These are phyloP conservation scores for Actenoides lindsayi DNA, from an alignment of 2,113 vertebrate species.

Conservation along the genomic window DNA sequence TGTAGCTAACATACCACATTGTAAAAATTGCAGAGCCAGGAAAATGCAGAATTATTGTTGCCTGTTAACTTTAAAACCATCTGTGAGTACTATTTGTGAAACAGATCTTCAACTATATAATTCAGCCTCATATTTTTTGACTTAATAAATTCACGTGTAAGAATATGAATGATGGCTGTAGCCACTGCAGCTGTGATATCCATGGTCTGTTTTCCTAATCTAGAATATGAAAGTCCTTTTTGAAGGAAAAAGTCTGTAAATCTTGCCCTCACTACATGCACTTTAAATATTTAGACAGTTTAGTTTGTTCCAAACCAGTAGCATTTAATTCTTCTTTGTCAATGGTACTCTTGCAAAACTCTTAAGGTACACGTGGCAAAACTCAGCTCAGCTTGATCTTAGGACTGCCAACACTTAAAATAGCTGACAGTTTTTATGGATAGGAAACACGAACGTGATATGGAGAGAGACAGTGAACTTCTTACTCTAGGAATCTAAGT, in stretches of 20 bases:
- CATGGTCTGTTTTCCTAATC: neutral
- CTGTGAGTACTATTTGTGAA: neutral
- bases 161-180: neutral
- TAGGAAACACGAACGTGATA: neutral
- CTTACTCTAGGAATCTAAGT: neutral
- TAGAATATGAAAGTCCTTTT: neutral
- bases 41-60: neutral
- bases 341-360: neutral
- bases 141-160: neutral
- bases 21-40: neutral
- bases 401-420: neutral
- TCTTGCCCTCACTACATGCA: neutral
- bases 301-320: constrained; percentile 33
- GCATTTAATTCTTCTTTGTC: constrained; percentile 16
- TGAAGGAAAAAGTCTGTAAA: neutral
- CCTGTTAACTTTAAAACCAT: neutral
- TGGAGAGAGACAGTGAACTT: neutral
- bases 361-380: neutral
- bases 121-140: neutral
- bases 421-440: neutral
- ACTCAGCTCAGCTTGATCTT: neutral
- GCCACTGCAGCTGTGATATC: neutral
- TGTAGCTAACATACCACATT: neutral
- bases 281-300: constrained; percentile 47
- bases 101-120: neutral